These are phyloP conservation scores for Mycalesis mineus DNA, from an alignment of 2,888 invertebrate species.

Conservation along the genomic window DNA sequence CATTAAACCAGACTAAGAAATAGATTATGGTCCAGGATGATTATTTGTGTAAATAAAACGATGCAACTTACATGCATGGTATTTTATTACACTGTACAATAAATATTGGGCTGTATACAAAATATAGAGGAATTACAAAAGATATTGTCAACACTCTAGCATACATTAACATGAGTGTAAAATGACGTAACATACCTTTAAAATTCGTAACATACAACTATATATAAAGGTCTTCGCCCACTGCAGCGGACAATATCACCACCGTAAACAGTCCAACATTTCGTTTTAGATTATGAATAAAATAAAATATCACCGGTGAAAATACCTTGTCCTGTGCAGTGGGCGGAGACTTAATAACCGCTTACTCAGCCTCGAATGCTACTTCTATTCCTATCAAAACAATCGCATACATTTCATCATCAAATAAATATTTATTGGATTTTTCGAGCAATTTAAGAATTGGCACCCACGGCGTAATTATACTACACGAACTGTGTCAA, in stretches of 20 bases:
- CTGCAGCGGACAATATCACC: background rate
- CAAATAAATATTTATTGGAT: conserved; percentile 29
- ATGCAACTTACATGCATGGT: conserved; percentile 63
- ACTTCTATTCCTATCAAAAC: conserved; percentile 17
- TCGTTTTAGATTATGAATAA: background rate
- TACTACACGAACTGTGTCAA: conserved; percentile 34
- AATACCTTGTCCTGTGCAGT: background rate
- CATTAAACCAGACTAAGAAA: no score
- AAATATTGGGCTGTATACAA: conserved; percentile 76
- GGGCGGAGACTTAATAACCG: conserved; percentile 12
- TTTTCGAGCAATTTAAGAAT: conserved; percentile 41
- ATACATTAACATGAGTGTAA: conserved; percentile 63
- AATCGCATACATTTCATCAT: conserved; percentile 16
- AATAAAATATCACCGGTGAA: background rate
- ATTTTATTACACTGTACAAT: conserved; percentile 79
- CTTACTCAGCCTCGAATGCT: conserved; percentile 32
- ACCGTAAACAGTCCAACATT: background rate
- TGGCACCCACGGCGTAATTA: conserved; percentile 46
- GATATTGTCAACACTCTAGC: conserved; percentile 74
- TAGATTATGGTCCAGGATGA: no score
- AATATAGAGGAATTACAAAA: conserved; percentile 76
- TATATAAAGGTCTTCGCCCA: conserved; percentile 18
- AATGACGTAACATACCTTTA: conserved; percentile 56
- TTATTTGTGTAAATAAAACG: conserved; percentile 48
- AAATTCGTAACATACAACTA: conserved; percentile 55